A percentile compares a stretch with the other conserved stretches of the same genome.
Conservation (phyloP, 2,888 invertebrate species). For the Agrenia bidenticulata region DNA sequence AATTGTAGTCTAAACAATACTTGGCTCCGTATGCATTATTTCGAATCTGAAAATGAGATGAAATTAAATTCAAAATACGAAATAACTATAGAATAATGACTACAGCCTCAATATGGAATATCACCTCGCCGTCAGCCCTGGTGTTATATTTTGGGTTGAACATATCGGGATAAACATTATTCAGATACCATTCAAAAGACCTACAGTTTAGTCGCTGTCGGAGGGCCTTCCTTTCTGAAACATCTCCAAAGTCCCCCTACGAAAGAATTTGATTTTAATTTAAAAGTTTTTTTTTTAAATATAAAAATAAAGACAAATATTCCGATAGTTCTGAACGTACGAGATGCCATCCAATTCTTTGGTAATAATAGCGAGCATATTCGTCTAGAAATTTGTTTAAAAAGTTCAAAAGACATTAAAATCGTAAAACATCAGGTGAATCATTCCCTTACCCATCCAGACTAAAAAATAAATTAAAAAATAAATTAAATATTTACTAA, state of each 20-base stretch:
- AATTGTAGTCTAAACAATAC: slow-evolving; percentile 12
- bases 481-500: too few relatives aligned
- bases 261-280: background rate
- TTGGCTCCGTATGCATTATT: background rate
- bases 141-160: slow-evolving; percentile 14
- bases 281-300: background rate
- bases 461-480: too few relatives aligned
- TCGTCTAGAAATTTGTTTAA: slow-evolving; percentile 15
- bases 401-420: too few relatives aligned
- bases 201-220: slow-evolving; percentile 13
- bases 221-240: slow-evolving; percentile 14
- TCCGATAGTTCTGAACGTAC: background rate
- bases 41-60: slow-evolving; percentile 3
- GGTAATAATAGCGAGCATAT: slow-evolving; percentile 12
- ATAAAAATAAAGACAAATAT: background rate
- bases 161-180: slow-evolving; percentile 8
- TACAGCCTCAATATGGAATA: background rate
- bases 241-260: slow-evolving; percentile 22
- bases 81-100: background rate
- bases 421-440: too few relatives aligned
- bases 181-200: slow-evolving; percentile 20
- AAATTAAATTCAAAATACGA: background rate
- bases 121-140: slow-evolving; percentile 18
- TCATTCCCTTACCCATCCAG: background rate
- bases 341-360: background rate